These are phyloP conservation scores for Oligia latruncula DNA, from an alignment of 2,888 invertebrate genomes.

Conservation along the genomic window DNA sequence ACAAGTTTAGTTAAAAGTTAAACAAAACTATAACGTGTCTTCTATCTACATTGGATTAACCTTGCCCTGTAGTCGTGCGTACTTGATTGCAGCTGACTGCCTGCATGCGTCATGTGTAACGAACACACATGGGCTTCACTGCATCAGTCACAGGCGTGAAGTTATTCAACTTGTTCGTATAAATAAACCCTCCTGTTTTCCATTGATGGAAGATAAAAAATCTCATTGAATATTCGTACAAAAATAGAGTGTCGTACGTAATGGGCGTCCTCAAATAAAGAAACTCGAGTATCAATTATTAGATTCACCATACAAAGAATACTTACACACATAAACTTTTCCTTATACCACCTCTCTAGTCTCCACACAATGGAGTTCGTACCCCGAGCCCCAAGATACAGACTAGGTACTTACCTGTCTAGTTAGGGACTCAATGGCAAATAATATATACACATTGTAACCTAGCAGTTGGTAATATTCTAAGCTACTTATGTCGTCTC, in stretches of 20 bases:
- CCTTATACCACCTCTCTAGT: not conserved
- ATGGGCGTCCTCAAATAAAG: not conserved
- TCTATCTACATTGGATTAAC: conserved; percentile 73
- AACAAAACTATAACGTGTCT: conserved; percentile 18
- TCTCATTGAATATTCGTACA: not conserved
- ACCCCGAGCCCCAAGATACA: not conserved
- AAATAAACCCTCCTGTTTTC: conserved; percentile 5
- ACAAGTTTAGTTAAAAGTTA: conserved; percentile 22
- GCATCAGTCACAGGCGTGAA: conserved; percentile 38
- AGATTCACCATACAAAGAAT: not conserved
- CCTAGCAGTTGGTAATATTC: not conserved
- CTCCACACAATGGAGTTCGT: not conserved
- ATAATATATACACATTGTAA: not conserved
- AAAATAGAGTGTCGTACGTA: not conserved
- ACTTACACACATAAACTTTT: not conserved
- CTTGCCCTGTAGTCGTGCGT: conserved; percentile 70
- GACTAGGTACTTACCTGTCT: not conserved
- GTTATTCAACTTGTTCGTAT: conserved; percentile 22
- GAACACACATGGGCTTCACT: conserved; percentile 71
- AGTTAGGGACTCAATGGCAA: not conserved
- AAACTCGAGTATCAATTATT: not conserved
- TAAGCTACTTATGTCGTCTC: not conserved
- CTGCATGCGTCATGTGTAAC: conserved; percentile 60
- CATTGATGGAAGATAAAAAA: not conserved
- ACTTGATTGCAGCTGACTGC: conserved; percentile 74